Evolutionary conservation across 2,888 invertebrate genomes (phyloP).

Genomic region (Lasioglossum lativentre): DNA sequence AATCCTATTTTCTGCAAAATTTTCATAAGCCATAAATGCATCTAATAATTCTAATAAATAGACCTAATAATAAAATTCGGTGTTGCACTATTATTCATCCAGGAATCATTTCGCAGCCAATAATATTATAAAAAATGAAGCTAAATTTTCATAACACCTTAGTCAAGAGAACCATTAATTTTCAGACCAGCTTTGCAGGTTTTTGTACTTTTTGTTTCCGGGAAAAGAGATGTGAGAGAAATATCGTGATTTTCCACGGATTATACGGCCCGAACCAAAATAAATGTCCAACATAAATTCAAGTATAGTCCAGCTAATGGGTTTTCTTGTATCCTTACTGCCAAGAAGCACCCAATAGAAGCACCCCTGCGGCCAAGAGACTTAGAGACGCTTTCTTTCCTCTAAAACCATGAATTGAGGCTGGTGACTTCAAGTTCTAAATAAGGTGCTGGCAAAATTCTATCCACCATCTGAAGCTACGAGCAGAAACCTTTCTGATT

Average conservation of each 20-base stretch:
- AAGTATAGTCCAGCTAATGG: background rate
- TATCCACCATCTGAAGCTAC: background rate
- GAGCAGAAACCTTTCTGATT: too few relatives aligned
- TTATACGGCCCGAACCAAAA: background rate
- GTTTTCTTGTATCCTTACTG: background rate
- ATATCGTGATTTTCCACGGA: background rate
- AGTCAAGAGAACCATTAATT: background rate
- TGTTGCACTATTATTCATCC: background rate
- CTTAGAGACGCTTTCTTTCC: background rate
- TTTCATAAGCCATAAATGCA: too few relatives aligned
- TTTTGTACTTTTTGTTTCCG: background rate
- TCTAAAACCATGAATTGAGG: background rate
- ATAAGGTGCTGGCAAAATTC: background rate
- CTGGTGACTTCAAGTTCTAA: background rate
- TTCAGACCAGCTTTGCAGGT: background rate
- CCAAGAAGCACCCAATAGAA: background rate
- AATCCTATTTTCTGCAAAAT: background rate
- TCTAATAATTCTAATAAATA: too few relatives aligned
- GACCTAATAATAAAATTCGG: too few relatives aligned
- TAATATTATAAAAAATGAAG: background rate
- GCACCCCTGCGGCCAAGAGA: background rate
- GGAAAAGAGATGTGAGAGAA: background rate
- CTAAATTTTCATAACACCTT: background rate
- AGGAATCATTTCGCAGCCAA: background rate
- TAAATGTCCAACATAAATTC: slow-evolving; percentile 4